These are phyloP conservation scores for Cryptocheilus praepositus DNA, from an alignment of 2,888 invertebrate species.

Conservation along the genomic window DNA sequence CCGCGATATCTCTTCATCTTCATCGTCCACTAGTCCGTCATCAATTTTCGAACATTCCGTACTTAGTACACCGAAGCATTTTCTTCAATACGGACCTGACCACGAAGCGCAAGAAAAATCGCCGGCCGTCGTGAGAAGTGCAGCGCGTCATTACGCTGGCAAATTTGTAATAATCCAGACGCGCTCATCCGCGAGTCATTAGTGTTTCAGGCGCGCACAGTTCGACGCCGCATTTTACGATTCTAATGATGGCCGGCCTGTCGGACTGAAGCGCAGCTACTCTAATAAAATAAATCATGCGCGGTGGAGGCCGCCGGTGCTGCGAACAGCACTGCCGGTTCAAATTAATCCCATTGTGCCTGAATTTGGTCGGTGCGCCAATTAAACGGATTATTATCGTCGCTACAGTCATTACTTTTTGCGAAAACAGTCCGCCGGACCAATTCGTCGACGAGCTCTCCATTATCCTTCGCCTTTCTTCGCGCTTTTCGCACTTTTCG, in stretches of 20 bases:
- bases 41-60: too few species aligned
- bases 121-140: too few species aligned
- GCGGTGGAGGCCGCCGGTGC: slow-evolving; percentile 47
- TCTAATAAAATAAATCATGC: slow-evolving; percentile 62
- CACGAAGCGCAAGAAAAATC: too few species aligned
- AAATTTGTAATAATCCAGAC: too few species aligned
- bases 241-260: slow-evolving; percentile 58
- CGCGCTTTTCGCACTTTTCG: background rate
- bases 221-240: slow-evolving; percentile 50
- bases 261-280: slow-evolving; percentile 49
- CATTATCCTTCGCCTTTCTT: slow-evolving; percentile 23
- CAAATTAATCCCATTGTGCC: slow-evolving; percentile 61
- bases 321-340: slow-evolving; percentile 57
- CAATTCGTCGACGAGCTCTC: slow-evolving; percentile 20
- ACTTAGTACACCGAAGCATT: too few species aligned
- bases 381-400: slow-evolving; percentile 62
- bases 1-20: too few species aligned
- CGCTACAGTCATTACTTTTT: slow-evolving; percentile 58
- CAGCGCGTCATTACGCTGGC: too few species aligned
- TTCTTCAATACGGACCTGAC: too few species aligned
- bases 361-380: slow-evolving; percentile 60
- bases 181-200: slow-evolving; percentile 48
- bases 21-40: too few species aligned
- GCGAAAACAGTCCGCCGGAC: slow-evolving; percentile 40
- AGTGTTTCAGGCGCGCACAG: slow-evolving; percentile 42